A percentile compares a stretch with the other conserved stretches of the same genome.
These are phyloP conservation scores for Tauraco erythrolophus DNA, from an alignment of 2,113 vertebrate genomes.

Conservation along the genomic window DNA sequence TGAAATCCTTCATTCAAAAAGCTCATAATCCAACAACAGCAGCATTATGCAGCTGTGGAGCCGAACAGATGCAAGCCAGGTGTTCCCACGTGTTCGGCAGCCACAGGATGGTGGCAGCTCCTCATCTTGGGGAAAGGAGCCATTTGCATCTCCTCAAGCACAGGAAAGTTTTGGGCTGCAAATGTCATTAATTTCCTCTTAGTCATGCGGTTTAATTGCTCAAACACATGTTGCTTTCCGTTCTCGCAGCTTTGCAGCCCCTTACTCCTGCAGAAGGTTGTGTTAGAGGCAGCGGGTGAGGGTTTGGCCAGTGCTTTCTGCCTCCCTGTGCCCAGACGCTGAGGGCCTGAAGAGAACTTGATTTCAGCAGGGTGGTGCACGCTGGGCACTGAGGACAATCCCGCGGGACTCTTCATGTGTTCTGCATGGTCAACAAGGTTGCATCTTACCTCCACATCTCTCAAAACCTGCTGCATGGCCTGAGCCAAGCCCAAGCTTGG, in stretches of 20 bases:
- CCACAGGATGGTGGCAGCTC: accelerated
- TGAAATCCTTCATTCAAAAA: not conserved
- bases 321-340: not conserved
- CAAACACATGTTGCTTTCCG: not conserved
- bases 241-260: accelerated
- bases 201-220: not conserved
- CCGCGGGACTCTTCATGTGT: no score
- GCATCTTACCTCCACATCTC: not conserved
- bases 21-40: not conserved
- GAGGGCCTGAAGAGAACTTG: not conserved
- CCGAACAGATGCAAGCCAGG: accelerated
- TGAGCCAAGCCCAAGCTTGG: not conserved
- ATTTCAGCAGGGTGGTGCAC: not conserved
- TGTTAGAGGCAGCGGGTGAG: accelerated
- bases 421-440: not conserved
- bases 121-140: not conserved
- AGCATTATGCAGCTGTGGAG: not conserved
- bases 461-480: not conserved
- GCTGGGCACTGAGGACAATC: not conserved
- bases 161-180: not conserved
- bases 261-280: not conserved
- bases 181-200: not conserved
- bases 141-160: not conserved
- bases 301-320: not conserved
- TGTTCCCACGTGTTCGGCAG: not conserved